Conservation (phyloP, 1,140 invertebrate genomes). For the Myzus persicae region DNA sequence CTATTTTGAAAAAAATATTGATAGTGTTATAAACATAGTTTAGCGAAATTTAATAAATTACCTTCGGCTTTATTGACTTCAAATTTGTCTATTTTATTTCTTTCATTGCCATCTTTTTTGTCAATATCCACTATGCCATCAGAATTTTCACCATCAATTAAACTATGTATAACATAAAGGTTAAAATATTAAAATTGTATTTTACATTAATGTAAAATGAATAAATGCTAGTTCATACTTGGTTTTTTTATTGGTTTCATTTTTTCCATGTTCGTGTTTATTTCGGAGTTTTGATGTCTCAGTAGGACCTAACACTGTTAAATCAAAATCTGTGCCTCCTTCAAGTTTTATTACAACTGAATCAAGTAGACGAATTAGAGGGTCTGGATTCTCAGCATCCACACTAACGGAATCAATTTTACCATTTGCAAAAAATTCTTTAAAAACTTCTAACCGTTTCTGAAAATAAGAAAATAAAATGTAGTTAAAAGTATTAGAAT, state of each 20-base stretch:
- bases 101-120: slow-evolving; percentile 61
- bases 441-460: slow-evolving; percentile 90
- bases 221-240: slow-evolving; percentile 30
- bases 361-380: slow-evolving; percentile 88
- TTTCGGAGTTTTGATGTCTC: slow-evolving; percentile 65
- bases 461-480: slow-evolving; percentile 64
- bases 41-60: slow-evolving; percentile 62
- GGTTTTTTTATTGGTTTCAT: slow-evolving; percentile 56
- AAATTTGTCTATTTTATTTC: slow-evolving; percentile 63
- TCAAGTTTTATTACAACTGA: slow-evolving; percentile 96
- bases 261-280: slow-evolving; percentile 61
- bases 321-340: slow-evolving; percentile 94
- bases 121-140: slow-evolving; percentile 60
- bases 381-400: slow-evolving; percentile 87
- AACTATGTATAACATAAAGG: not conserved
- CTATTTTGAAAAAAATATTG: too few relatives aligned
- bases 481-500: slow-evolving; percentile 54
- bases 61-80: slow-evolving; percentile 64
- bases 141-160: slow-evolving; percentile 59
- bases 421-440: slow-evolving; percentile 80
- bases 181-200: not conserved
- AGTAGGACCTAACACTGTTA: slow-evolving; percentile 74
- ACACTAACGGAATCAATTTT: slow-evolving; percentile 81
- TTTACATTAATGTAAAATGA: not conserved
- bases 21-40: too few relatives aligned